These are phyloP conservation scores for Equus przewalskii DNA, from an alignment of 2,113 vertebrate species.

Conservation along the genomic window DNA sequence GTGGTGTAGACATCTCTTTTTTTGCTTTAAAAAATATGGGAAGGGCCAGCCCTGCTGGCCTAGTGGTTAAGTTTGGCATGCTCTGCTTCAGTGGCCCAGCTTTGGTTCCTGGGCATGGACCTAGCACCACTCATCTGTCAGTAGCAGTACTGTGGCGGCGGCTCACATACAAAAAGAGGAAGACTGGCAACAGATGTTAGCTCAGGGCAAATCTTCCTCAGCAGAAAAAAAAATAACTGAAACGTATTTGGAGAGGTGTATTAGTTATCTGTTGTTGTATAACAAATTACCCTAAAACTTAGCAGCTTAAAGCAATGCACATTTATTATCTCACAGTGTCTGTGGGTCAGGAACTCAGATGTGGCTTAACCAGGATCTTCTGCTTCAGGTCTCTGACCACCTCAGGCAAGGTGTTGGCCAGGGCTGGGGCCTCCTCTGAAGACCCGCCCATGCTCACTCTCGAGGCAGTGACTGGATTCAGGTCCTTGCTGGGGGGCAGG, in stretches of 20 bases:
- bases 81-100: no score
- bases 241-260: rapidly evolving
- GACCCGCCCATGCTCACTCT: neutral
- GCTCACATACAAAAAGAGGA: no score
- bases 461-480: rapidly evolving
- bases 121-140: no score
- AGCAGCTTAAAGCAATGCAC: neutral
- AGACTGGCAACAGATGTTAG: no score
- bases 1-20: neutral
- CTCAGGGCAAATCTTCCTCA: no score
- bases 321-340: rapidly evolving
- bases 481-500: neutral
- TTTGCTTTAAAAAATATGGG: neutral
- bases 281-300: rapidly evolving
- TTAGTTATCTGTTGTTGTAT: rapidly evolving
- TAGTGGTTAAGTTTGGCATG: no score
- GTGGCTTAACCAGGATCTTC: neutral
- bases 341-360: neutral
- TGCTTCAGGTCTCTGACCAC: neutral
- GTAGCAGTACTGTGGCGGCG: no score
- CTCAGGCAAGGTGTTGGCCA: rapidly evolving
- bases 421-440: no score
- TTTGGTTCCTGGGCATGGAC: no score
- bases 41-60: no score
- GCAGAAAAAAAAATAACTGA: no score